phyloP scores from a whole-genome alignment of 2,888 invertebrate species.

The Hyppa rectilinea region DNA sequence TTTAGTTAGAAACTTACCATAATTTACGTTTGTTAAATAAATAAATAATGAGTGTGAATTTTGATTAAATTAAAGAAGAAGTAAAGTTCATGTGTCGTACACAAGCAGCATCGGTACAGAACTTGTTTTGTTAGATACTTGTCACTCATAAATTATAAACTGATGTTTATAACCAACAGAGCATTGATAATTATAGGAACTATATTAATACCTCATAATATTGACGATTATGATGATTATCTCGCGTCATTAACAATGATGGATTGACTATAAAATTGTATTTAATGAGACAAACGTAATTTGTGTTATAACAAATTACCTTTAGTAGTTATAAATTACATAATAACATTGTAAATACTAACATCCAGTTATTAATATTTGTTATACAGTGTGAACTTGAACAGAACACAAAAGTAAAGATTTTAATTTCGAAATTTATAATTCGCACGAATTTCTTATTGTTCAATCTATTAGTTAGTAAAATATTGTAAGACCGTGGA shows the following conservation, averaged over 20 bases:
- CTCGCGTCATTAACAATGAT: neutral
- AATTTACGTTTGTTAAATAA: neutral
- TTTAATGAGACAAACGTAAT: neutral
- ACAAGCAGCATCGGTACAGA: no score
- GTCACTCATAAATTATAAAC: neutral
- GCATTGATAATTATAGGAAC: no score
- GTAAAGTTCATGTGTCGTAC: neutral
- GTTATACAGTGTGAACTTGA: no score
- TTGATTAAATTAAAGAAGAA: neutral
- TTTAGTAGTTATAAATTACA: neutral
- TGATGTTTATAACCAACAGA: neutral
- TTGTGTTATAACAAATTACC: neutral
- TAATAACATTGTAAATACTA: no score
- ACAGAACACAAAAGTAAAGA: no score
- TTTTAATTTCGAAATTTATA: no score
- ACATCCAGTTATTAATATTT: no score
- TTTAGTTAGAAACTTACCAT: no score
- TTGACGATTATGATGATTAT: neutral
- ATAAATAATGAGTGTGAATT: neutral
- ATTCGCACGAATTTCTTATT: no score
- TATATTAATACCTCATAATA: neutral
- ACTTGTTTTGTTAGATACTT: neutral
- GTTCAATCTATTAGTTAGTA: no score
- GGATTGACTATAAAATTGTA: neutral
- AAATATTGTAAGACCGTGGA: neutral